phyloP scores from a whole-genome alignment of 2,113 vertebrate species.

The Dromas ardeola region DNA sequence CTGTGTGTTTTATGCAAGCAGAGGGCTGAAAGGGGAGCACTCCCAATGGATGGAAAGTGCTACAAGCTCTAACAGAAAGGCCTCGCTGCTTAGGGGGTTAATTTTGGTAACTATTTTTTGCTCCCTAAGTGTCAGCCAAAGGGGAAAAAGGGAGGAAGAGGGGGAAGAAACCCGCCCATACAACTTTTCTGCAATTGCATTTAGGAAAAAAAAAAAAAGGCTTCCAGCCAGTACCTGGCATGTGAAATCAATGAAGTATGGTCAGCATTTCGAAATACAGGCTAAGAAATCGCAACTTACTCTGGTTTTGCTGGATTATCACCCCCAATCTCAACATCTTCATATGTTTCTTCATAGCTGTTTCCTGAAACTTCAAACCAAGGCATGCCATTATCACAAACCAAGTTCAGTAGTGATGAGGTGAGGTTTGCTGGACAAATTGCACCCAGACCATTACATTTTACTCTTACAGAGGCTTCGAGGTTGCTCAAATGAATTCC shows the following conservation, averaged over 20 bases:
- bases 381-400: neutral
- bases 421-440: constrained; percentile 20
- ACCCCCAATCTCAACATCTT: constrained; percentile 74
- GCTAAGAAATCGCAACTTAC: constrained; percentile 61
- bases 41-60: neutral
- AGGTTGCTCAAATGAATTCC: neutral
- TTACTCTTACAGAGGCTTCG: neutral
- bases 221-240: neutral
- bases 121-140: neutral
- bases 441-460: neutral
- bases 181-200: neutral
- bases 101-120: neutral
- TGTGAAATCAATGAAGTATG: neutral
- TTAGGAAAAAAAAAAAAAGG: neutral
- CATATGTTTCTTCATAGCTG: constrained; percentile 81
- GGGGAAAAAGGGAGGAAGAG: neutral
- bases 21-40: neutral
- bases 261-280: neutral
- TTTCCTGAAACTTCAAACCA: constrained; percentile 79
- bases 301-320: constrained; percentile 22
- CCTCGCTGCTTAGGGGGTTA: neutral
- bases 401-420: neutral
- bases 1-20: neutral
- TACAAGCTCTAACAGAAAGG: neutral
- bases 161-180: neutral